Conservation (phyloP, 2,888 invertebrate species). For the Scaptomyza caliginosa region DNA sequence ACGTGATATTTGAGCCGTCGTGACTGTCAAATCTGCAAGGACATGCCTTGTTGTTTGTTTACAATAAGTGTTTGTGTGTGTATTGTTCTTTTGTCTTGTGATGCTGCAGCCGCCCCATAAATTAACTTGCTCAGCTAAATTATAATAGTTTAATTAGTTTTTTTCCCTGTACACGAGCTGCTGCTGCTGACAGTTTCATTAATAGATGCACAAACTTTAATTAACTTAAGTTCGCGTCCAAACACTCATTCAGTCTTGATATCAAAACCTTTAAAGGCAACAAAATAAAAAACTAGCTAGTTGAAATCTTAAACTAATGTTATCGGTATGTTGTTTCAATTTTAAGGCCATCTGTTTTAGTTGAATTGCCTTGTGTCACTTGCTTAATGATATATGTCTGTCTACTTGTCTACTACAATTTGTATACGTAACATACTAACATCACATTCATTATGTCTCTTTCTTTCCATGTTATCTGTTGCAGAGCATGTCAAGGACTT, state of each 20-base stretch:
- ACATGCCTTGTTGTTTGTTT: slow-evolving; percentile 41
- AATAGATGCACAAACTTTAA: slow-evolving; percentile 67
- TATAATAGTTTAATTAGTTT: slow-evolving; percentile 79
- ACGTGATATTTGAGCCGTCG: slow-evolving; percentile 59
- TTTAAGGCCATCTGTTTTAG: background rate
- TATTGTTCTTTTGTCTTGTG: slow-evolving; percentile 42
- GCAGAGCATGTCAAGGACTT: slow-evolving; percentile 97
- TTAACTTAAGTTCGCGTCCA: slow-evolving; percentile 47
- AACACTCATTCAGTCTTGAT: background rate
- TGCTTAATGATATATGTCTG: background rate
- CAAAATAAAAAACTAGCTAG: background rate
- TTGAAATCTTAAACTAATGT: background rate
- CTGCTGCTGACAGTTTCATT: slow-evolving; percentile 67
- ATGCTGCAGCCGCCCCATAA: slow-evolving; percentile 55
- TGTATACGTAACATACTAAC: slow-evolving; percentile 11
- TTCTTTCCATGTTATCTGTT: slow-evolving; percentile 74
- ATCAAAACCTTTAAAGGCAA: slow-evolving; percentile 30
- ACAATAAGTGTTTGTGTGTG: slow-evolving; percentile 16
- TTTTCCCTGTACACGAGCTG: slow-evolving; percentile 55
- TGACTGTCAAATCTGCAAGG: slow-evolving; percentile 68
- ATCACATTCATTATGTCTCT: background rate
- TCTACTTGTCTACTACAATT: background rate
- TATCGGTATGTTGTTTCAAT: background rate
- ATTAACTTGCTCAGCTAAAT: slow-evolving; percentile 67
- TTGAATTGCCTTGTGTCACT: background rate